A percentile compares a stretch with the other conserved stretches of the same genome.
Evolutionary conservation across 2,113 vertebrate species (phyloP).

Genomic region (Pontoporia blainvillei): DNA sequence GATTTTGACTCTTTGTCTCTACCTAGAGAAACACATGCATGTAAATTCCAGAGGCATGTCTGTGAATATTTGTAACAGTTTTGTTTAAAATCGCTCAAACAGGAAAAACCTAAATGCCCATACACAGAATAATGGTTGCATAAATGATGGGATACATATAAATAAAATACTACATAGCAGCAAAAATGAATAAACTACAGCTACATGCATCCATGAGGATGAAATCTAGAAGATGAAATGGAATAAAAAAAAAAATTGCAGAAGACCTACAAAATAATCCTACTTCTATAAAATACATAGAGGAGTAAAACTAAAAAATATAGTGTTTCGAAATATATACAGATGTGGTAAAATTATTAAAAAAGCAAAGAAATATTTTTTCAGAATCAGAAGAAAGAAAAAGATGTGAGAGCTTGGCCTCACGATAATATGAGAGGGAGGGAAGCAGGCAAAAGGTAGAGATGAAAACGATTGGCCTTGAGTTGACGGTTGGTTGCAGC

Average conservation of each 20-base stretch:
- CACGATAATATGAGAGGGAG: background rate
- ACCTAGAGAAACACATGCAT: background rate
- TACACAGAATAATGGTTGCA: background rate
- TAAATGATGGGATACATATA: background rate
- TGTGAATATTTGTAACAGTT: background rate
- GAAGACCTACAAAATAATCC: background rate
- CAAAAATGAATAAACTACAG: background rate
- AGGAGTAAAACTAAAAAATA: background rate
- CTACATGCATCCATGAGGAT: fast-evolving
- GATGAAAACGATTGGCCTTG: fast-evolving
- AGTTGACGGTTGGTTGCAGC: fast-evolving
- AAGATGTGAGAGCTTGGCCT: fast-evolving
- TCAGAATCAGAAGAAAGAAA: background rate
- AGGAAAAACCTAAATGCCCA: background rate
- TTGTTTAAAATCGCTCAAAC: background rate
- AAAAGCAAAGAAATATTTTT: background rate
- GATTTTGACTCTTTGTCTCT: background rate
- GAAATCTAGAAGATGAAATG: no score
- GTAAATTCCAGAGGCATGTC: background rate
- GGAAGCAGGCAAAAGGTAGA: fast-evolving
- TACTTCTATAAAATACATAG: background rate
- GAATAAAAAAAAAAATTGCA: background rate
- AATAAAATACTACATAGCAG: background rate
- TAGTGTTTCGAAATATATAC: background rate
- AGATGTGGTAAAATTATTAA: background rate